Evolutionary conservation across 2,888 invertebrate species (phyloP).

Genomic region (Gibbula magus): DNA sequence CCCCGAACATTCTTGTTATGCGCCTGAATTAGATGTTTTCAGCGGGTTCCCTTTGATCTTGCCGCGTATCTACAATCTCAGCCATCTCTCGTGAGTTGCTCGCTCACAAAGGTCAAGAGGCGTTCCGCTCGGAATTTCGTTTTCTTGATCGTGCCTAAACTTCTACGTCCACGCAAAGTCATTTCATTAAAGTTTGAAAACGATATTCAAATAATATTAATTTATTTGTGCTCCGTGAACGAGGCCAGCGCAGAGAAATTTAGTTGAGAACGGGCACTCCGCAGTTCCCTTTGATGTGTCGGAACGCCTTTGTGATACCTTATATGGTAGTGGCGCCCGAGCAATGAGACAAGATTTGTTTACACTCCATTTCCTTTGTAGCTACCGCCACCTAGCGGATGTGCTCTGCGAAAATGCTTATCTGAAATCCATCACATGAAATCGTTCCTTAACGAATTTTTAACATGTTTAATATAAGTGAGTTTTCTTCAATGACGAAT

Average conservation of each 20-base stretch:
- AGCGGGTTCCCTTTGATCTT: conserved; percentile 54
- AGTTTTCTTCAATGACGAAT: conserved; percentile 11
- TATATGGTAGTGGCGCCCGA: conserved; percentile 54
- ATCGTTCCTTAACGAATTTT: conserved; percentile 30
- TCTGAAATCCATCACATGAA: conserved; percentile 32
- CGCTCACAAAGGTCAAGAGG: conserved; percentile 56
- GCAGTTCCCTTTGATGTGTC: conserved; percentile 56
- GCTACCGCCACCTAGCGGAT: conserved; percentile 46
- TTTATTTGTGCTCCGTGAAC: conserved; percentile 37
- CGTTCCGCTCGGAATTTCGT: conserved; percentile 31
- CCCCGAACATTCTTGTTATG: conserved; percentile 52
- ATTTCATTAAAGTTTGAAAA: conserved; percentile 32
- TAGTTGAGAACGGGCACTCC: conserved; percentile 31
- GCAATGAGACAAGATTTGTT: conserved; percentile 53
- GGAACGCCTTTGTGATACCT: conserved; percentile 61
- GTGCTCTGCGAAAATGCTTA: conserved; percentile 42
- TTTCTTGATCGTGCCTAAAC: conserved; percentile 26
- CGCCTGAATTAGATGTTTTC: conserved; percentile 58
- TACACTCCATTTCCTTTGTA: conserved; percentile 56
- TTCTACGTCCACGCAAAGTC: conserved; percentile 25
- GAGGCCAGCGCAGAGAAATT: conserved; percentile 28
- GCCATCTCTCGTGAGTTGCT: conserved; percentile 49
- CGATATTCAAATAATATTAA: conserved; percentile 39
- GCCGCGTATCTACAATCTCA: conserved; percentile 57
- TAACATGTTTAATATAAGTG: conserved; percentile 23